Evolutionary conservation across 2,797 vertebrate species (phyloP).

Genomic region (Phylloscopus collybita): DNA sequence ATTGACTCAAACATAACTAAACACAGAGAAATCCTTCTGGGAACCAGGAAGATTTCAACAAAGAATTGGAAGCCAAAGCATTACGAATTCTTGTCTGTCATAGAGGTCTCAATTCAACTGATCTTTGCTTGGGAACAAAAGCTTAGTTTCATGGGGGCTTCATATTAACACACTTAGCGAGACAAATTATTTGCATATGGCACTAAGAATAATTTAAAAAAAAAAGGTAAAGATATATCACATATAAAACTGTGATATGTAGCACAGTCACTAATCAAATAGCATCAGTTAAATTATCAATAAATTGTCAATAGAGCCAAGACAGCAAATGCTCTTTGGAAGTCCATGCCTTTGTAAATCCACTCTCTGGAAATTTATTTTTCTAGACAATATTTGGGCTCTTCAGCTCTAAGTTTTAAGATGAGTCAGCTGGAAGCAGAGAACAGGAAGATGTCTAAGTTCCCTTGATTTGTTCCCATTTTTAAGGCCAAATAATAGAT

Average conservation of each 20-base stretch:
- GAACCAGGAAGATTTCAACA: background rate
- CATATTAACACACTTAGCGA: background rate
- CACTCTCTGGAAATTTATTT: background rate
- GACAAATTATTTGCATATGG: background rate
- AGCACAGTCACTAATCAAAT: background rate
- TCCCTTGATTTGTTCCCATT: background rate
- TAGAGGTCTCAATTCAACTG: fast-evolving
- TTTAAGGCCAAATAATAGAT: background rate
- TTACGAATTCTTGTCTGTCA: background rate
- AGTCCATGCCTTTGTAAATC: background rate
- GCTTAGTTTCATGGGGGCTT: background rate
- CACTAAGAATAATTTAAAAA: background rate
- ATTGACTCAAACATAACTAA: background rate
- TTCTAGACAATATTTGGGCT: background rate
- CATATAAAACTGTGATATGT: too few species aligned
- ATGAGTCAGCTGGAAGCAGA: background rate
- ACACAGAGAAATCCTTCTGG: background rate
- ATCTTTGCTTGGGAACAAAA: background rate
- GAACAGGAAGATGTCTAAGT: background rate
- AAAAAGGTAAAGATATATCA: background rate
- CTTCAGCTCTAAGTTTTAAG: background rate
- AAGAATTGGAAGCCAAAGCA: background rate
- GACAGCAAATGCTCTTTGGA: background rate
- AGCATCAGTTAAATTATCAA: background rate
- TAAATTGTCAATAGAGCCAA: background rate